phyloP scores from a whole-genome alignment of 2,797 vertebrate genomes.

The Paramormyrops hopkinsi region DNA sequence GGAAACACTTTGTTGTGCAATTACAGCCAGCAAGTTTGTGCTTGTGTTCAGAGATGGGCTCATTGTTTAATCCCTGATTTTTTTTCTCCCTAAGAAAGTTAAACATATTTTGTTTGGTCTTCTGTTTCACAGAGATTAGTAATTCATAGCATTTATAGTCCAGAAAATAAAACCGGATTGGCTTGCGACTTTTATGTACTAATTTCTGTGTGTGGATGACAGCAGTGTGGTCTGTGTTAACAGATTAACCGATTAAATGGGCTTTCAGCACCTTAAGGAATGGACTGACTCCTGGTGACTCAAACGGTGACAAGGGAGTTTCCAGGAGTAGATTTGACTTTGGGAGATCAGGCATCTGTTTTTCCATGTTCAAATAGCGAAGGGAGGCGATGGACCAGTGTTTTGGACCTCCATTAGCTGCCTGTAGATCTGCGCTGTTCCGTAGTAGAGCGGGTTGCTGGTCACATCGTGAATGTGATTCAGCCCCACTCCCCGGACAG shows the following conservation, averaged over 20 bases:
- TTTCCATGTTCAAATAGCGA: background rate
- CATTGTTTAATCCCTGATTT: background rate
- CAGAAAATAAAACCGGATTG: background rate
- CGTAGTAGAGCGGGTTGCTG: background rate
- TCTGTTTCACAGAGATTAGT: background rate
- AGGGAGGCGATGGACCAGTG: background rate
- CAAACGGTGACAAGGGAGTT: background rate
- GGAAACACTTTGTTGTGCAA: background rate
- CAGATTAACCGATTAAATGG: background rate
- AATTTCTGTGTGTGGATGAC: background rate
- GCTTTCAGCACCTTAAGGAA: background rate
- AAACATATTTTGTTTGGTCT: background rate
- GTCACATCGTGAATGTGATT: background rate
- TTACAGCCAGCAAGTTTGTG: background rate
- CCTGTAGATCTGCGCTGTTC: background rate
- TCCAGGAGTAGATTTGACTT: background rate
- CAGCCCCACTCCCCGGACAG: conserved; percentile 45
- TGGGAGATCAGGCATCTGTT: background rate
- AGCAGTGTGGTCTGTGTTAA: background rate
- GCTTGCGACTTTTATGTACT: background rate
- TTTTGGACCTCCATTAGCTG: background rate
- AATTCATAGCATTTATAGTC: background rate
- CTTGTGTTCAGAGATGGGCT: background rate
- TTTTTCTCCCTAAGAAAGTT: background rate
- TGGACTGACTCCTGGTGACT: background rate